Evolutionary conservation across 2,797 vertebrate genomes (phyloP), one percentile per base, ranked within the genome.

Genomic region (Melanotaenia nigrans): DNA sequence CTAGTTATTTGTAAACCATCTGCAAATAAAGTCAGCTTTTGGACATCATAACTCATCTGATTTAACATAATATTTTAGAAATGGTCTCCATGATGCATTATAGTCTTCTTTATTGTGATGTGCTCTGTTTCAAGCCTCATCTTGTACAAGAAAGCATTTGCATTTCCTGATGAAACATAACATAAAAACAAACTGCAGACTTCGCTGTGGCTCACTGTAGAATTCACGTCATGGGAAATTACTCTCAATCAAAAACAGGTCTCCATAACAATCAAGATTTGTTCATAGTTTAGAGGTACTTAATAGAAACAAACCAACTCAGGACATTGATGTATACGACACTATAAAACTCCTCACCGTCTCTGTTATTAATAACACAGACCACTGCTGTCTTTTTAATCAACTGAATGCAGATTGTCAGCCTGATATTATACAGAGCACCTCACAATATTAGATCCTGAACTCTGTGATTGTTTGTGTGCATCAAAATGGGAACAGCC

Each of bases 201-300:
- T n/a, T 35, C 40, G 10, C 40, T 24, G 4, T 30, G 28, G 9
- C 22, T 70, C 60, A 54, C 54, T 76, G 25, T 35, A 33, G 11
- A 24, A n/a, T 63, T 38, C 16, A 32, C 71, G 54, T 51, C 47
- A 61, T 61, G 51, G 40, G 11, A 71, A 42, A 62, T 56, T 36
- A 38, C 32, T 68, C 51, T 77, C 36, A 64, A 47, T 47, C 22
- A 80, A 54, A 56, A 13, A n/a, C 28, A 54, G 30, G 65, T 77
- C 59, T 67, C 67, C 64, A 38, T 71, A n/a, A 7, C 55, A 78
- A 77, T 56, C 47, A 56, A 53, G 1, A 75, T 56, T 53, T 69
- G 18, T 56, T 66, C 30, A 51, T 14, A 61, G 55, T 51, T 58
- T 60, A 22, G 36, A 63, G 6, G 30, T 36, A 13, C 24, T 28